Evolutionary conservation across 2,888 invertebrate species (phyloP), one percentile per base, ranked within the genome.

Genomic region (Rotaria socialis): DNA sequence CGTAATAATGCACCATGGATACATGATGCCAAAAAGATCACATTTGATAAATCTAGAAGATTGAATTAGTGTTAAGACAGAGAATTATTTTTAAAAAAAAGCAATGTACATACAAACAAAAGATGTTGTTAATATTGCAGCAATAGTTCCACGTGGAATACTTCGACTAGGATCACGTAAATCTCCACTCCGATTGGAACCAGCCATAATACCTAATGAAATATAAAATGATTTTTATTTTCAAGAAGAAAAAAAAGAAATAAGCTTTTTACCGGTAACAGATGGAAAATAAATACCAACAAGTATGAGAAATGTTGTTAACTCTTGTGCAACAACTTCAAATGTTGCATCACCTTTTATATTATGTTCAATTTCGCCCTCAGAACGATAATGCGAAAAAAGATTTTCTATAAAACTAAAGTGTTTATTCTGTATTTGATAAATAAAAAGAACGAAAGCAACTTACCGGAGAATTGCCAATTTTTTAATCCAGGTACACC

Each of bases 261-360:
- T 43, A 19, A n/a, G 24, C 10, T 43, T 47, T 8, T 47, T 43
- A 80, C 80, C 95, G 89, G 99, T 99, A 84, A 97, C 97, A 27
- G 97, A 97, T 43, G 99, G 99, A 92, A 99, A 99, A 93, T 98
- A 99, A 89, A 99, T 99, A 89, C 97, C 99, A 89, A 99, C 95
- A 50, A 99, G 94, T 89, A 99, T 94, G 87, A 97, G 97, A 91
- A 99, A 98, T 1, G 96, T 94, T 10, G 97, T 97, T 6, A 96
- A 94, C 85, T 96, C 93, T 90, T 99, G 98, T 22, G 95, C 94
- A 89, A 94, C 93, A 87, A 98, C 94, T 87, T 91, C 90, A 11
- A 52, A 60, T 85, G 56, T 47, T 3, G 60, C 52, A 50, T 87
- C 80, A n/a, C 88, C 89, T n/a, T 80, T 24, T 10, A 88, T 85